Evolutionary conservation across 2,113 vertebrate genomes (phyloP).

Genomic region (Syrrhaptes paradoxus): DNA sequence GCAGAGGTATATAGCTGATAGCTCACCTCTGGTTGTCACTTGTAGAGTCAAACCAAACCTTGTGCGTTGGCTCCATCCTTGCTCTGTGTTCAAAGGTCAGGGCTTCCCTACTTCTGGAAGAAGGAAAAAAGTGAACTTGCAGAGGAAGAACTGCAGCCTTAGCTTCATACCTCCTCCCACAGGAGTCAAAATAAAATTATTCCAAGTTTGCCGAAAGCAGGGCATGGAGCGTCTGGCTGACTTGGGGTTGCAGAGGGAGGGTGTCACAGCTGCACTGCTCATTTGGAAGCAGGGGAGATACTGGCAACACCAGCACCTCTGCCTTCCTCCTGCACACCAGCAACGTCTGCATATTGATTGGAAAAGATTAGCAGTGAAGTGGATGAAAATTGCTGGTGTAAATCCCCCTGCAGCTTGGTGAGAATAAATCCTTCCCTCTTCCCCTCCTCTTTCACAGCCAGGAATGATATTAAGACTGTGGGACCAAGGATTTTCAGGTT

Average conservation of each 20-base stretch:
- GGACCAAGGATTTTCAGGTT: slow-evolving; percentile 20
- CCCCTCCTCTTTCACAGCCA: background rate
- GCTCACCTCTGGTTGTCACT: background rate
- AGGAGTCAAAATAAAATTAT: background rate
- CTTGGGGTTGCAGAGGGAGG: background rate
- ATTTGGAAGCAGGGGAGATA: background rate
- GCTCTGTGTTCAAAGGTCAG: background rate
- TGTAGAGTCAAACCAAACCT: background rate
- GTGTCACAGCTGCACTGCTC: background rate
- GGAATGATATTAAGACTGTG: background rate
- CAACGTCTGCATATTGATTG: background rate
- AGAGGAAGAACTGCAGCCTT: background rate
- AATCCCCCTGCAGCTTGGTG: background rate
- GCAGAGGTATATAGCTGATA: background rate
- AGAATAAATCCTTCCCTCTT: background rate
- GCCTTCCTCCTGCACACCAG: background rate
- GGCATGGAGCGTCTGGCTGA: background rate
- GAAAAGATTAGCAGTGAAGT: background rate
- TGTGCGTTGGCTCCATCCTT: background rate
- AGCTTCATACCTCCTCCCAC: background rate
- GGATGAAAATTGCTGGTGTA: background rate
- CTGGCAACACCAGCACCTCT: background rate
- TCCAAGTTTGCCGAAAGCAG: background rate
- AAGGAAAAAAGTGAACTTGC: background rate
- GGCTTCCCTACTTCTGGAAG: background rate